Evolutionary conservation across 2,888 invertebrate species (phyloP).

Genomic region (Gandaritis pyraliata): DNA sequence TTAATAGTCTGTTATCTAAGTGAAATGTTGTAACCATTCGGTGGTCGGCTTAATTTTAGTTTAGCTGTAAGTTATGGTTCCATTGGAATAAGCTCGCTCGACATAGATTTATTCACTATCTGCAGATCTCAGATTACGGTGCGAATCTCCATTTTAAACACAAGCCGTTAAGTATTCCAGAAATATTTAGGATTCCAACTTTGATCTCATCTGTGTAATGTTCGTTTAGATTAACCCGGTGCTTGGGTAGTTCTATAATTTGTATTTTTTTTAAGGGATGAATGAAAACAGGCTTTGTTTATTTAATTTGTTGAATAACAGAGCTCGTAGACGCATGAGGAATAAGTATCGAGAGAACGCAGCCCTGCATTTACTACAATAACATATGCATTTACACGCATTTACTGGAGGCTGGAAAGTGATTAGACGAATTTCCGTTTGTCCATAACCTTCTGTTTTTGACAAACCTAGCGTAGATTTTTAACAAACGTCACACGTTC

Average conservation of each 20-base stretch:
- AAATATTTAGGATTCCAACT: conserved; percentile 57
- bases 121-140: conserved; percentile 54
- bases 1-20: neutral
- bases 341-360: conserved; percentile 1
- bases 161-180: conserved; percentile 28
- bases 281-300: conserved; percentile 23
- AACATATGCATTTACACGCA: conserved; percentile 33
- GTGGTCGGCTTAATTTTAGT: conserved; percentile 44
- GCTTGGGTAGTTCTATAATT: conserved; percentile 65
- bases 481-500: conserved; percentile 9
- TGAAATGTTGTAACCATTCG: conserved; percentile 32
- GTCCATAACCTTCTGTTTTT: conserved; percentile 3
- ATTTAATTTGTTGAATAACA: conserved; percentile 14
- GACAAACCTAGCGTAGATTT: conserved; percentile 13
- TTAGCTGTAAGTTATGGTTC: conserved; percentile 56
- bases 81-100: conserved; percentile 43
- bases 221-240: conserved; percentile 58
- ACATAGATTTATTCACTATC: conserved; percentile 41
- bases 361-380: conserved; percentile 53
- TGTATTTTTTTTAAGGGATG: conserved; percentile 35
- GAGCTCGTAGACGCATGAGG: neutral
- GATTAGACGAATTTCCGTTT: conserved; percentile 7
- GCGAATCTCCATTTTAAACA: conserved; percentile 43
- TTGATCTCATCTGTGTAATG: conserved; percentile 67
- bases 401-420: conserved; percentile 38